Base-by-base conservation (phyloP, 2,113 vertebrate genomes). In the Synchiropus splendidus region DNA sequence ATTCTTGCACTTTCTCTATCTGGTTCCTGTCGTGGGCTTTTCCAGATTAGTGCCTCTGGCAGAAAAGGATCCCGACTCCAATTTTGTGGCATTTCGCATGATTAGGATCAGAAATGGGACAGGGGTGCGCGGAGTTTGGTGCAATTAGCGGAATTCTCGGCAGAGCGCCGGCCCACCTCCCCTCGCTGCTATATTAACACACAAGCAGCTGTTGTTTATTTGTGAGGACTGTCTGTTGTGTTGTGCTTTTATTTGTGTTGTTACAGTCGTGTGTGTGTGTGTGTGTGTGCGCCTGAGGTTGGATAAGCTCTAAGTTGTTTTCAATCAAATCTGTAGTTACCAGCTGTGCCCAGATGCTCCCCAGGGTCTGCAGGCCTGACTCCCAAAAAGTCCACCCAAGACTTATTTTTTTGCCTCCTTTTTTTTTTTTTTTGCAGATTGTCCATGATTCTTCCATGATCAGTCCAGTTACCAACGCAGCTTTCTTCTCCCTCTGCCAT, bases 401-500 rank as follows among this genome's bases (percentile, higher is more conserved):
- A 61, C 56, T 70, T 51, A 70, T 55, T 58, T 37, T 45, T 69
- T 58, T 55, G 52, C 67, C 52, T 61, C 55, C 64, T 74, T 55
- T 68, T 54, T 63, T 66, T 75, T 62, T 39, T 48, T 74, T 35
- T 67, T 39, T 62, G 55, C 74, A 78, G 78, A 48, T n/a, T 51
- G 70, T 72, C 63, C 57, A 74, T 76, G 68, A 53, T 52, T 36
- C 8, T 46, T 45, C 8, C 27, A 61, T 61, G 47, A 44, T 16
- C 48, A 12, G 72, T 65, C 65, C 70, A 41, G 43, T 52, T 44
- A 44, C 68, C 38, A 6, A 43, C 51, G 16, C 50, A 36, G 37
- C 49, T 61, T 49, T 39, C 39, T 27, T 61, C 47, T 50, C 47
- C 84, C 73, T 83, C 83, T 91, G 92, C 89, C 78, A 98, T 97